Evolutionary conservation across 2,113 vertebrate genomes (phyloP).

Genomic region (Chaetorhynchus papuensis): DNA sequence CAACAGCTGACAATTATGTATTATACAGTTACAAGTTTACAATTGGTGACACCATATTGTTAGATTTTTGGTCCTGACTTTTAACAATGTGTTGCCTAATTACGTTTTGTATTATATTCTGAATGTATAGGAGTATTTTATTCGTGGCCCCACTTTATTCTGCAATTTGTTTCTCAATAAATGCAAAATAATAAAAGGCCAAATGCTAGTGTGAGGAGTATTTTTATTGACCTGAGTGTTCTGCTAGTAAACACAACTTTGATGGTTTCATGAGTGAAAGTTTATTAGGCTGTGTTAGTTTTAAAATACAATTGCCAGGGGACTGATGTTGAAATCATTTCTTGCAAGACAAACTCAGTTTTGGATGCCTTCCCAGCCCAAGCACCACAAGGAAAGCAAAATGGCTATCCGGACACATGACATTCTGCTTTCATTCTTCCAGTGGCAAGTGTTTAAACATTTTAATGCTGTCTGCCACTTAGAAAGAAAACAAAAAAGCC

Average conservation of each 20-base stretch:
- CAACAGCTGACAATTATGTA: slow-evolving; percentile 73
- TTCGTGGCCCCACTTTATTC: slow-evolving; percentile 57
- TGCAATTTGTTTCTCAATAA: slow-evolving; percentile 73
- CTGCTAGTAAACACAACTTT: slow-evolving; percentile 59
- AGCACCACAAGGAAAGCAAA: slow-evolving; percentile 9
- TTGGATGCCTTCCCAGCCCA: slow-evolving; percentile 51
- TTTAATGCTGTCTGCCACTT: neutral
- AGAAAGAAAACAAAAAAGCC: neutral
- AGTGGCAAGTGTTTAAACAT: neutral
- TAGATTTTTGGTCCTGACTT: slow-evolving; percentile 69
- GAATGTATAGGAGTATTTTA: slow-evolving; percentile 59
- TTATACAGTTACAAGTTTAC: slow-evolving; percentile 67
- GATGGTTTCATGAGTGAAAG: slow-evolving; percentile 45
- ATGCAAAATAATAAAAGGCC: slow-evolving; percentile 64
- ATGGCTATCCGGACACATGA: neutral
- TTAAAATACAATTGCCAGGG: slow-evolving; percentile 45
- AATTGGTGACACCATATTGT: slow-evolving; percentile 67
- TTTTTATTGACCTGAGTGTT: slow-evolving; percentile 59
- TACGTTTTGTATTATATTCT: slow-evolving; percentile 64
- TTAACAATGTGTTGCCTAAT: slow-evolving; percentile 76
- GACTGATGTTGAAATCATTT: slow-evolving; percentile 32
- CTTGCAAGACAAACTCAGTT: slow-evolving; percentile 14
- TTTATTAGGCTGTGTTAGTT: slow-evolving; percentile 58
- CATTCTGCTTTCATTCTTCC: neutral
- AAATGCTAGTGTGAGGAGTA: neutral